A percentile compares a stretch with the other conserved stretches of the same genome.
These are phyloP conservation scores for Macrochelys suwanniensis DNA, from an alignment of 2,797 vertebrate species.

Conservation along the genomic window DNA sequence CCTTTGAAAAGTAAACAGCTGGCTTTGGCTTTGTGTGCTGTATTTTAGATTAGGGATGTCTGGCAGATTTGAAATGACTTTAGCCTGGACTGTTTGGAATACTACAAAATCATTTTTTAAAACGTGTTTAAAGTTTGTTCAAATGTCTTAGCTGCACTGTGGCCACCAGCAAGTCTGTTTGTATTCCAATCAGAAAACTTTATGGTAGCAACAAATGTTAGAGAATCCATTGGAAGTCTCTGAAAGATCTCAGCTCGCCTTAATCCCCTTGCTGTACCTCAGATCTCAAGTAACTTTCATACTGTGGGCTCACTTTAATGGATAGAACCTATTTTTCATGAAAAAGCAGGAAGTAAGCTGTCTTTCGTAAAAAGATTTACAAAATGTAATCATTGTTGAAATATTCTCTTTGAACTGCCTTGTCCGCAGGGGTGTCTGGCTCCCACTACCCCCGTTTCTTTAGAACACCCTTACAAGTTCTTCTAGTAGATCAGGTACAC, in stretches of 20 bases:
- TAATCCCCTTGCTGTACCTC: constrained; percentile 82
- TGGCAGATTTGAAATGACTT: constrained; percentile 47
- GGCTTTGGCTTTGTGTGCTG: constrained; percentile 45
- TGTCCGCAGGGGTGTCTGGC: constrained; percentile 88
- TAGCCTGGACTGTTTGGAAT: constrained; percentile 14
- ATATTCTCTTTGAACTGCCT: constrained; percentile 89
- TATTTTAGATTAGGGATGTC: constrained; percentile 14
- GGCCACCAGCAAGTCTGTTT: constrained; percentile 40
- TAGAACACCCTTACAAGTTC: constrained; percentile 86
- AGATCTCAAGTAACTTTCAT: constrained; percentile 84
- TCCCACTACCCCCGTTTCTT: constrained; percentile 86
- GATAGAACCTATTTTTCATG: constrained; percentile 87
- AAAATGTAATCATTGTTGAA: constrained; percentile 92
- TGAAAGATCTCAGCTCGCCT: constrained; percentile 76
- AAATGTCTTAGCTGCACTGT: background rate
- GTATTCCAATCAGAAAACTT: constrained; percentile 66
- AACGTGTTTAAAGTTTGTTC: constrained; percentile 42
- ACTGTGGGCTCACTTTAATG: constrained; percentile 84
- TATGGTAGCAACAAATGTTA: constrained; percentile 64
- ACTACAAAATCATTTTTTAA: constrained; percentile 35
- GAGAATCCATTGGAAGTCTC: constrained; percentile 62
- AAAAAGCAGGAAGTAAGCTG: constrained; percentile 89
- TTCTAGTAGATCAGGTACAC: constrained; percentile 88
- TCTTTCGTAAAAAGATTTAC: constrained; percentile 89
- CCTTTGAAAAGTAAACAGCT: constrained; percentile 76